phyloP scores from a whole-genome alignment of 2,113 vertebrate genomes.

The Miniopterus natalensis region DNA sequence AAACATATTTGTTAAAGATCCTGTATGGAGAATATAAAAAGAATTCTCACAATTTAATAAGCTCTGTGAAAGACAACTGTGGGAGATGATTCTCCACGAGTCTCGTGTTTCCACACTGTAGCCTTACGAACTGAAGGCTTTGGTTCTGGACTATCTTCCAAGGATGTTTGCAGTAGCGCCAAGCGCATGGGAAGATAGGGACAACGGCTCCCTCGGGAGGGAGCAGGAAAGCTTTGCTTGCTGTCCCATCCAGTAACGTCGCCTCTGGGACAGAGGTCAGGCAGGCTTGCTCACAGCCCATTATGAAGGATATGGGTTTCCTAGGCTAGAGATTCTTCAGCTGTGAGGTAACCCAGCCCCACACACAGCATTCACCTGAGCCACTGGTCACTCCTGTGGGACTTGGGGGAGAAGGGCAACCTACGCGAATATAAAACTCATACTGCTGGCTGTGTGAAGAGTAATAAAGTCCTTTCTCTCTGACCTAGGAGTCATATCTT shows the following conservation, averaged over 20 bases:
- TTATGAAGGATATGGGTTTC: not conserved
- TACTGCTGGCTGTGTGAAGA: not conserved
- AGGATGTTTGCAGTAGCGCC: not conserved
- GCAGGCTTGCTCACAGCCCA: not conserved
- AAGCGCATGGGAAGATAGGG: not conserved
- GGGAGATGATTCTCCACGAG: not conserved
- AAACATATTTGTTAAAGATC: constrained; percentile 7
- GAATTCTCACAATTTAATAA: not conserved
- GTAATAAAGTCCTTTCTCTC: not conserved
- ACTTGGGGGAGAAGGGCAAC: not conserved
- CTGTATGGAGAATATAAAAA: not conserved
- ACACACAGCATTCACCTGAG: not conserved
- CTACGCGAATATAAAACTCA: not conserved
- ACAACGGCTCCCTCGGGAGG: not conserved
- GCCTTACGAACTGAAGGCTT: not conserved
- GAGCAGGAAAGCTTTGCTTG: not conserved
- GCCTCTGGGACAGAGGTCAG: not conserved
- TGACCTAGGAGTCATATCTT: not conserved
- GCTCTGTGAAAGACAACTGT: not conserved
- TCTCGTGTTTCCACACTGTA: not conserved
- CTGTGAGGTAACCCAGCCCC: not conserved
- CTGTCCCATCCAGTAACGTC: not conserved
- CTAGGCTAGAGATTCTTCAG: not conserved
- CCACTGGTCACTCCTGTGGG: not conserved
- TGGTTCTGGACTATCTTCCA: not conserved